These are phyloP conservation scores for Prietella phreatophila DNA, from an alignment of 2,113 vertebrate genomes.

Conservation along the genomic window DNA sequence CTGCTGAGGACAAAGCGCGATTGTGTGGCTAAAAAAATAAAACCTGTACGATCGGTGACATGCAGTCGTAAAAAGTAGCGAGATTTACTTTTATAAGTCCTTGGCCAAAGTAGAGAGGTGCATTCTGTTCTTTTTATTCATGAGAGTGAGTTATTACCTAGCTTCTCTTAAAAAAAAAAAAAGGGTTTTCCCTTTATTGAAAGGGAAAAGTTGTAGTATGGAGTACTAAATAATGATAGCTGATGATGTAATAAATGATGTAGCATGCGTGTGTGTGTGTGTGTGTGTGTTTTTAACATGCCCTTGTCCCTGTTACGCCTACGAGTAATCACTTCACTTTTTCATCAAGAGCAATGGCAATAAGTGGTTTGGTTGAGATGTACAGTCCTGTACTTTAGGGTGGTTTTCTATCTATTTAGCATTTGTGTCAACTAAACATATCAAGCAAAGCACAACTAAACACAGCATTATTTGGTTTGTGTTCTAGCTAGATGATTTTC, in stretches of 20 bases:
- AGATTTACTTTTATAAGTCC: conserved; percentile 33
- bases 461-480: too few relatives aligned
- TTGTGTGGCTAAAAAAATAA: conserved; percentile 16
- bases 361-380: neutral
- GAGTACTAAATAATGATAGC: neutral
- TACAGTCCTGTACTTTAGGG: neutral
- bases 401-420: neutral
- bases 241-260: neutral
- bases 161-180: neutral
- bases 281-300: neutral
- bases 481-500: too few relatives aligned
- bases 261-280: neutral
- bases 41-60: conserved; percentile 1
- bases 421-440: neutral
- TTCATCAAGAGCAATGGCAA: neutral
- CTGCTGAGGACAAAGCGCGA: conserved; percentile 33
- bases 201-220: neutral
- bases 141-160: neutral
- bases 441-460: too few relatives aligned
- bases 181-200: neutral
- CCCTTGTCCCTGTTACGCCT: neutral
- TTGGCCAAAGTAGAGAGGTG: conserved; percentile 14
- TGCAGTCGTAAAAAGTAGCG: conserved; percentile 1
- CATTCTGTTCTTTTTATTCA: neutral
- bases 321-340: neutral